Percentiles rank a stretch among this genome's conserved stretches.
Conservation (phyloP, 2,797 vertebrate genomes). For the Anableps anableps region DNA sequence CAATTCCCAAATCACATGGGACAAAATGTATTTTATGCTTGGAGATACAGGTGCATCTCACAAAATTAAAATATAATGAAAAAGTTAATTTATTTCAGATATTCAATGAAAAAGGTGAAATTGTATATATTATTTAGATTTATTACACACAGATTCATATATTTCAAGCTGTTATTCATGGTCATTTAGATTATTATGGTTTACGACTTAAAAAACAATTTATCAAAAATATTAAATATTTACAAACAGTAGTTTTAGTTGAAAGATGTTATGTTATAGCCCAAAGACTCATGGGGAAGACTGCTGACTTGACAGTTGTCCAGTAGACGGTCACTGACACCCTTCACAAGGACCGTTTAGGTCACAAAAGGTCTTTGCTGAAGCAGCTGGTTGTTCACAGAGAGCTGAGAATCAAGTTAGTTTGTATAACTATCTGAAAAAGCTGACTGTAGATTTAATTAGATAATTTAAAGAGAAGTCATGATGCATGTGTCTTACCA, state of each 20-base stretch:
- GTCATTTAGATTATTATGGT: not conserved
- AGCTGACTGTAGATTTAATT: not conserved
- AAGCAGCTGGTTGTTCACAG: not conserved
- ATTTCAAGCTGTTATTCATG: not conserved
- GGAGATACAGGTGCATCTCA: not conserved
- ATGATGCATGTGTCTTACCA: conserved; percentile 52
- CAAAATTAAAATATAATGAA: not conserved
- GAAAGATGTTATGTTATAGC: not conserved
- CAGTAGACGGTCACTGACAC: not conserved
- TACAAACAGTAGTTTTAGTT: not conserved
- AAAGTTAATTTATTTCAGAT: not conserved
- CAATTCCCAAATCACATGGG: not conserved
- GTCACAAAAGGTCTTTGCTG: not conserved
- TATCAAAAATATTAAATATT: not conserved
- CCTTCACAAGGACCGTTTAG: not conserved
- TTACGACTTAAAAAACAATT: not conserved
- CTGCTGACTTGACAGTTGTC: not conserved
- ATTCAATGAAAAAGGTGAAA: not conserved
- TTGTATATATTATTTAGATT: not conserved
- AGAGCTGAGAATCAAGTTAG: not conserved
- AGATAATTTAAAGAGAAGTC: not conserved
- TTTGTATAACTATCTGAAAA: not conserved
- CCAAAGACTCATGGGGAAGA: not conserved
- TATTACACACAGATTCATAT: not conserved
- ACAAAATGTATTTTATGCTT: not conserved